phyloP scores from a whole-genome alignment of 2,797 vertebrate genomes.

The Notolabrus celidotus region DNA sequence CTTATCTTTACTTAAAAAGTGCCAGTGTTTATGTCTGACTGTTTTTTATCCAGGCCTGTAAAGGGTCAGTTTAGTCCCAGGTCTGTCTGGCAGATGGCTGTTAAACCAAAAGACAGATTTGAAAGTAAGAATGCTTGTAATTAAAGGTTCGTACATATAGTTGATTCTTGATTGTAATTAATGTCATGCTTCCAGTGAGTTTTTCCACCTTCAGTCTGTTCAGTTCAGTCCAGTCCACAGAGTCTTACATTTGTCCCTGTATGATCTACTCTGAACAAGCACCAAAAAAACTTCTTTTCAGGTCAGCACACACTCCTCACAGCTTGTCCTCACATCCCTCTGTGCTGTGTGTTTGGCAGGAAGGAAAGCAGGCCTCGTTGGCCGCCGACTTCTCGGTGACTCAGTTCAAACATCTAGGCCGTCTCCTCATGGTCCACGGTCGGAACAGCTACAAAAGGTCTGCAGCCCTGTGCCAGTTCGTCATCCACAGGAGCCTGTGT shows the following conservation, averaged over 20 bases:
- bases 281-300: slow-evolving; percentile 15
- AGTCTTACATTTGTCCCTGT: slow-evolving; percentile 5
- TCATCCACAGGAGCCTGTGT: slow-evolving; percentile 97
- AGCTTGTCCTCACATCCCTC: slow-evolving; percentile 42
- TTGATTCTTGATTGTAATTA: slow-evolving; percentile 1
- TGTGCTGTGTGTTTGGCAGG: slow-evolving; percentile 82
- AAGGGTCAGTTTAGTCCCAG: no score
- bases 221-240: not conserved
- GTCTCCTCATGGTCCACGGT: slow-evolving; percentile 97
- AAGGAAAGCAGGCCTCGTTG: slow-evolving; percentile 97
- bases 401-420: slow-evolving; percentile 96
- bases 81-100: no score
- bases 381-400: slow-evolving; percentile 98
- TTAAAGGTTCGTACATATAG: no score
- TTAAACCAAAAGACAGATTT: no score
- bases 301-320: slow-evolving; percentile 18
- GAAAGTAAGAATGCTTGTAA: no score
- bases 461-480: slow-evolving; percentile 97
- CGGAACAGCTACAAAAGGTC: slow-evolving; percentile 98
- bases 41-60: no score
- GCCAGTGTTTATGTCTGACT: no score
- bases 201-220: not conserved
- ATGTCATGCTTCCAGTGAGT: slow-evolving; percentile 38
- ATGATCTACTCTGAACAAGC: not conserved
- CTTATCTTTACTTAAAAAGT: no score